Evolutionary conservation across 2,797 vertebrate genomes (phyloP), one percentile per base, ranked within the genome.

Genomic region (Molossus molossus): DNA sequence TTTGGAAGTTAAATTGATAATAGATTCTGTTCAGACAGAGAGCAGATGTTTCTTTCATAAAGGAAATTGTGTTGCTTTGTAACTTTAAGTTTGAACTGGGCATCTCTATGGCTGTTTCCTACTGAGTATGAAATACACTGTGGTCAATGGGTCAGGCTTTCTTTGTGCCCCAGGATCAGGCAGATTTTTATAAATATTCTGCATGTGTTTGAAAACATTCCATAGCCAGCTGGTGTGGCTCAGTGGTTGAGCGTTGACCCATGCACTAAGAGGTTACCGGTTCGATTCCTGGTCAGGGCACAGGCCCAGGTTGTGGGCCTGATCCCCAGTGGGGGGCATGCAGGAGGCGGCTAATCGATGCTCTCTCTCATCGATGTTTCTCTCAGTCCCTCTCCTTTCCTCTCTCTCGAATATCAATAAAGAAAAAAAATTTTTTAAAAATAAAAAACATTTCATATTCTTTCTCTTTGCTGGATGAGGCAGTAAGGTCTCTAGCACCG

Each of bases 31-130:
- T 76, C 37, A 69, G 21, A 77, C 21, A 58, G 21, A 65, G 18
- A 77, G 29, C 88, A 91, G 29, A 58, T 12, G 73, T 70, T 91
- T 86, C 20, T 89, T 76, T 80, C 50, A 48, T n/a, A 45, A 91
- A 29, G 9, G 11, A 62, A 82, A 80, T 27, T 55, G 29, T 83
- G 3, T 67, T 92, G 23, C 21, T 82, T 69, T 80, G 11, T 67
- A 80, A 72, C 55, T 70, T 93, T 40, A 69, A 90, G 12, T 4
- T 50, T 73, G 60, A 84, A 18, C 11, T 48, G 37, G 17, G 9
- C 8, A 18, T 53, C 7, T 82, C 0, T 6, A 10, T 88, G 48
- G 4, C 27, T 55, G 92, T 58, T 93, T 86, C 6, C n/a, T 83
- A 53, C 14, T 23, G 5, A 50, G 0, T 72, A 15, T 57, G 55